phyloP scores from a whole-genome alignment of 2,888 invertebrate genomes.

The Colostygia pectinataria region DNA sequence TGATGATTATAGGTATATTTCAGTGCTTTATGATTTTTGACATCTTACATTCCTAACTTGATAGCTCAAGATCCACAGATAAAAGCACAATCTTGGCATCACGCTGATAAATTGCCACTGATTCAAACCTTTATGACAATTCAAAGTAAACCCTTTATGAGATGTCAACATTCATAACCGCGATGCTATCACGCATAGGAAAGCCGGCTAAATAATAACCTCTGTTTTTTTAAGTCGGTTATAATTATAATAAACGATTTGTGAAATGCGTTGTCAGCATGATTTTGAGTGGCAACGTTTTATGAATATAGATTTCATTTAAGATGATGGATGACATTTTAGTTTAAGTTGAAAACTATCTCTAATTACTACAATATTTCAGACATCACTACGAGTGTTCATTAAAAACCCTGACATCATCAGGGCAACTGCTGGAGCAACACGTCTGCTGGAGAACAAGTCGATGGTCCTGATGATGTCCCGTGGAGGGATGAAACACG shows the following conservation, averaged over 20 bases:
- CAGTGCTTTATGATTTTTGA: background rate
- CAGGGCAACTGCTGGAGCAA: too few species aligned
- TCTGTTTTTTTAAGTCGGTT: background rate
- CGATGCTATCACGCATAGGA: slow-evolving; percentile 69
- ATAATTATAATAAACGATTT: slow-evolving; percentile 73
- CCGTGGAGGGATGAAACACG: too few species aligned
- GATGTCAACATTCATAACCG: slow-evolving; percentile 67
- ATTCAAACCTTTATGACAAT: slow-evolving; percentile 40
- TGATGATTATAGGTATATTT: background rate
- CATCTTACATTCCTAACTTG: background rate
- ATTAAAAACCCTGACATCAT: too few species aligned
- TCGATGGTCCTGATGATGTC: too few species aligned
- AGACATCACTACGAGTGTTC: too few species aligned
- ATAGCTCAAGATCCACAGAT: slow-evolving; percentile 10
- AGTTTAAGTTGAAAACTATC: background rate
- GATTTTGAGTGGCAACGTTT: slow-evolving; percentile 40
- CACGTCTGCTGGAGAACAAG: too few species aligned
- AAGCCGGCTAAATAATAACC: slow-evolving; percentile 53
- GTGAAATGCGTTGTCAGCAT: slow-evolving; percentile 79
- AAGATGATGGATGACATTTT: background rate
- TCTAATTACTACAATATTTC: too few species aligned
- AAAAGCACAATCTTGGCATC: slow-evolving; percentile 40
- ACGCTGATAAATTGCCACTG: slow-evolving; percentile 63
- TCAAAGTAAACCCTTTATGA: slow-evolving; percentile 56
- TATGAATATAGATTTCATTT: background rate